Base-by-base conservation (phyloP, 2,797 vertebrate genomes). In the Spinus olivaceus region DNA sequence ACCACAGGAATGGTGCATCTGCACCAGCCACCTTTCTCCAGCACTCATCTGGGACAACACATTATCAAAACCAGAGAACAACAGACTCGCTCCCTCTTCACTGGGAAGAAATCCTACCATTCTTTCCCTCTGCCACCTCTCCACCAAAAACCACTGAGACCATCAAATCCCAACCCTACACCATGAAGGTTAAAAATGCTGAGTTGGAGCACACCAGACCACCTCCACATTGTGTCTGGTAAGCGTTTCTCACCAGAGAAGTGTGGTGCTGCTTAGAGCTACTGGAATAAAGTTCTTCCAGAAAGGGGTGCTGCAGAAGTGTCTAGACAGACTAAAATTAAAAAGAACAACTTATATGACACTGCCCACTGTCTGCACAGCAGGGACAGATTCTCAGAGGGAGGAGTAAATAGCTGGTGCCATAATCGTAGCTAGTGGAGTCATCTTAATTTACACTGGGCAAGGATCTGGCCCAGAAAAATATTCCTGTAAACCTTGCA, bases 291-390 rank as follows among this genome's bases (percentile, higher is more conserved):
- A 85, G 32, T 71, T 49, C 21, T 82, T 59, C 37, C 69, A 79
- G 44, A 80, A 88, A 87, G 51, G 49, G 66, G 84, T 94, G 77
- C 91, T 95, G 54, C 53, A 93, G 54, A 95, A 94, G 56, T 69
- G 88, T 96, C 94, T 95, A 97, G 94, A 93, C 82, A 92, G 74
- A 90, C 82, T 92, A 92, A 95, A 97, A 94, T 96, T 73, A 92
- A 96, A 94, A 94, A 86, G 64, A 95, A 84, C 49, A 76, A 88
- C 91, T 91, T 90, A 90, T 47, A 88, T 69, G 39, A 94, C 70
- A 90, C 70, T 95, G 96, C 94, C 89, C 91, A 91, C 94, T 81
- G 81, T 61, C 93, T 94, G 79, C 70, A 93, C 90, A 88, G 27
- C 56, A 94, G 37, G 71, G 54, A 60, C 65, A 86, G 80, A 88